phyloP scores from a whole-genome alignment of 2,888 invertebrate species.

The Listrodromus nycthemerus region DNA sequence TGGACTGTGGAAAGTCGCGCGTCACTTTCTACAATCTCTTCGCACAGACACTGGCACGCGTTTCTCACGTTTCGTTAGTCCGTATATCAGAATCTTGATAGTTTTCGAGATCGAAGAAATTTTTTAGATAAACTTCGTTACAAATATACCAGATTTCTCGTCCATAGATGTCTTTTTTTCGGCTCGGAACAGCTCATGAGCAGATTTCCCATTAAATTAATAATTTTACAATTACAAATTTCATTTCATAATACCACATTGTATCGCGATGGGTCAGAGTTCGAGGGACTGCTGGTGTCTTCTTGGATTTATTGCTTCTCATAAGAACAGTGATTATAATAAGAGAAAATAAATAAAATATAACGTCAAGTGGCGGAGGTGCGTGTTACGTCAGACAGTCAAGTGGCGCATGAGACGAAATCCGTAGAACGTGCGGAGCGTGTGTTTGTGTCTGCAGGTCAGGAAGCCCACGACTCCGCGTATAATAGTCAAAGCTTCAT shows the following conservation, averaged over 20 bases:
- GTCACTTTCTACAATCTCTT: slow-evolving; percentile 63
- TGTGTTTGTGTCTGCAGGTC: slow-evolving; percentile 1
- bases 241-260: too few relatives aligned
- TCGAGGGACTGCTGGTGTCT: neutral
- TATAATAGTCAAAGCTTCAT: neutral
- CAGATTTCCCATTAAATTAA: too few relatives aligned
- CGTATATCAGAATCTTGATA: slow-evolving; percentile 34
- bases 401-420: neutral
- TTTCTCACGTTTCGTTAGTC: slow-evolving; percentile 35
- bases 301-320: neutral
- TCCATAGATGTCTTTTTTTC: neutral
- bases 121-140: neutral
- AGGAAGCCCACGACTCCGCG: neutral
- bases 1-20: slow-evolving; percentile 64
- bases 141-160: neutral
- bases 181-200: too few relatives aligned
- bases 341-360: neutral
- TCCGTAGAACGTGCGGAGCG: neutral
- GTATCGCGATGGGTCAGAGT: neutral
- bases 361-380: slow-evolving; percentile 6
- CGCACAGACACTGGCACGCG: slow-evolving; percentile 39
- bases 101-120: neutral
- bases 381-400: slow-evolving; percentile 5
- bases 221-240: too few relatives aligned
- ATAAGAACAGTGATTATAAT: neutral